Percentiles rank a stretch among this genome's conserved stretches.
These are phyloP conservation scores for Lumbricus terrestris DNA, from an alignment of 2,888 invertebrate species.

Conservation along the genomic window DNA sequence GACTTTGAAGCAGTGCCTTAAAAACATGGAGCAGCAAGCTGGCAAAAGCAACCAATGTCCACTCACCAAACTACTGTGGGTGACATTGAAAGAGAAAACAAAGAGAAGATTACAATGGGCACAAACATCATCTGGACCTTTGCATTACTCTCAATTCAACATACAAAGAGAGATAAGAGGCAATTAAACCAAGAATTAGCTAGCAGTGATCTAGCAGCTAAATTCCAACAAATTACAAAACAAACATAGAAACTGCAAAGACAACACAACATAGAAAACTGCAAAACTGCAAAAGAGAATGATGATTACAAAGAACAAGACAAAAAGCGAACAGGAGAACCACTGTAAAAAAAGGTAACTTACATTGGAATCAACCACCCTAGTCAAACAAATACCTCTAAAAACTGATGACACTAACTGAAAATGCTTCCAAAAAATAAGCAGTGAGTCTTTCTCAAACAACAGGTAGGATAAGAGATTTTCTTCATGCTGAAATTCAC, in stretches of 20 bases:
- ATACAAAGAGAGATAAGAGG: too few relatives aligned
- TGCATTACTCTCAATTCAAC: background rate
- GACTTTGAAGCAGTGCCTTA: background rate
- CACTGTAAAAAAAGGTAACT: background rate
- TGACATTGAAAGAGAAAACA: background rate
- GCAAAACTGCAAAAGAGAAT: too few relatives aligned
- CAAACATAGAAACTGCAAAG: background rate
- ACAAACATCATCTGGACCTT: background rate
- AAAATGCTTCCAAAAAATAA: background rate
- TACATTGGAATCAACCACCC: background rate
- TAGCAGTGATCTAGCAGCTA: background rate
- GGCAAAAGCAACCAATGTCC: background rate
- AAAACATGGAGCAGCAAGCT: background rate
- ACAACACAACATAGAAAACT: background rate
- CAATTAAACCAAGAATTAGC: background rate
- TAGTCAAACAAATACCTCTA: background rate
- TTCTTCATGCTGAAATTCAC: too few relatives aligned
- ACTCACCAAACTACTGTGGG: background rate
- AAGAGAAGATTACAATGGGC: background rate
- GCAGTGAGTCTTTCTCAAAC: too few relatives aligned
- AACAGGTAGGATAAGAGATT: too few relatives aligned
- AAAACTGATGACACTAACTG: background rate
- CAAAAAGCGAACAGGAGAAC: background rate
- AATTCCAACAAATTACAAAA: background rate
- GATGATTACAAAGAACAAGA: background rate